Evolutionary conservation across 2,113 vertebrate genomes (phyloP).

Genomic region (Elgaria multicarinata): DNA sequence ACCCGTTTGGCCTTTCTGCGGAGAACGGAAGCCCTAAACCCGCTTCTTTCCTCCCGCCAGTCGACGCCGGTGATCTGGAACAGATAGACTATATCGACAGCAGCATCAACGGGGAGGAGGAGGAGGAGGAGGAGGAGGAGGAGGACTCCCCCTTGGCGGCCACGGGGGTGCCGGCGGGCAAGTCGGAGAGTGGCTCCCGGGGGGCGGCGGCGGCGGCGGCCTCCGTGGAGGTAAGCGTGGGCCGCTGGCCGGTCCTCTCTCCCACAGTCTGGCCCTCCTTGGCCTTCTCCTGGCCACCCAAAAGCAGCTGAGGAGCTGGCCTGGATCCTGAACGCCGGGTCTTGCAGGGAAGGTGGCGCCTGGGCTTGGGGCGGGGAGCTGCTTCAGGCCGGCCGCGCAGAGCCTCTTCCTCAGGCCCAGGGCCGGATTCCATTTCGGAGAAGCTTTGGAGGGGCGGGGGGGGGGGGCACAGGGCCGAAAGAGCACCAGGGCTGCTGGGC

Average conservation of each 20-base stretch:
- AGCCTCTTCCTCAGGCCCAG: too few relatives aligned
- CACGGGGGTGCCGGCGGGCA: too few relatives aligned
- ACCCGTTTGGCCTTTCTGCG: too few relatives aligned
- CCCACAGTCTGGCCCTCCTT: not conserved
- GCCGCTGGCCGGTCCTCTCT: not conserved
- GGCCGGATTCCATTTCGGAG: too few relatives aligned
- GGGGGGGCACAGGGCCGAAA: too few relatives aligned
- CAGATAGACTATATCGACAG: conserved; percentile 84
- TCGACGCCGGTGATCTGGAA: conserved; percentile 81
- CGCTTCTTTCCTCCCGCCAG: conserved; percentile 25
- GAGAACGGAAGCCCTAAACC: not conserved
- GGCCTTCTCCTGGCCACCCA: not conserved
- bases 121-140: conserved; percentile 71
- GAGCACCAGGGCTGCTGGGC: too few relatives aligned
- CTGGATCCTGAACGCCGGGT: not conserved
- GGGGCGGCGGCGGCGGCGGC: not conserved
- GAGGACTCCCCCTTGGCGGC: not conserved
- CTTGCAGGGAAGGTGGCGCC: not conserved
- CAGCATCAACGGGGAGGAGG: conserved; percentile 80
- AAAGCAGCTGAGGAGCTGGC: too few relatives aligned
- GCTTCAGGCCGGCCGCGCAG: not conserved
- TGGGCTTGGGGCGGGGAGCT: not conserved
- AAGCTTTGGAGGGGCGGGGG: too few relatives aligned
- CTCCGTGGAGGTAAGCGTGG: conserved; percentile 53
- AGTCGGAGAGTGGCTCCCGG: not conserved